These are phyloP conservation scores for Pseudolaguvia tuberculata DNA, from an alignment of 2,113 vertebrate species.

Conservation along the genomic window DNA sequence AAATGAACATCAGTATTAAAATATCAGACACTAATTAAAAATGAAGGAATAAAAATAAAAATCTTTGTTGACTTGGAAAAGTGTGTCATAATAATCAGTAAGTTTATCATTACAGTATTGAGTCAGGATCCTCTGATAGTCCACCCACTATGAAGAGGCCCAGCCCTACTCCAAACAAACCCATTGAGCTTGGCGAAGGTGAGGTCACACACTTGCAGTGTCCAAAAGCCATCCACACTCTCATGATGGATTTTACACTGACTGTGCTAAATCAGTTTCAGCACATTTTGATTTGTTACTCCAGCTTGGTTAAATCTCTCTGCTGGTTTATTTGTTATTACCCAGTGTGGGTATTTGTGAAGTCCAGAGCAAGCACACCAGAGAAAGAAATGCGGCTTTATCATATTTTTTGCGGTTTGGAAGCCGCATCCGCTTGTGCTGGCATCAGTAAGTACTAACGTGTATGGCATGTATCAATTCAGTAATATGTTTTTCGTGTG, in stretches of 20 bases:
- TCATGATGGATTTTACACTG: background rate
- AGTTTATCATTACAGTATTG: slow-evolving; percentile 68
- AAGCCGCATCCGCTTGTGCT: background rate
- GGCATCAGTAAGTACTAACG: background rate
- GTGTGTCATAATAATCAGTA: background rate
- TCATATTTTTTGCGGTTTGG: background rate
- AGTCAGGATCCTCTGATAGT: slow-evolving; percentile 84
- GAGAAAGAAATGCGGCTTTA: background rate
- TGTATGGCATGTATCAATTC: background rate
- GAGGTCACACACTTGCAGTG: slow-evolving; percentile 24
- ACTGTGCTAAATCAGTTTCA: background rate
- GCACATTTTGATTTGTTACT: background rate
- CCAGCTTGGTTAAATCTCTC: background rate
- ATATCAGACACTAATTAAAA: too few species aligned
- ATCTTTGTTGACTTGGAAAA: background rate
- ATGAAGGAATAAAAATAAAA: too few species aligned
- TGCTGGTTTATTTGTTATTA: background rate
- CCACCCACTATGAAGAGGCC: slow-evolving; percentile 88
- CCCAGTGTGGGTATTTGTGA: background rate
- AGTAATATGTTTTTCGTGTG: background rate
- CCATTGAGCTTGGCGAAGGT: slow-evolving; percentile 84
- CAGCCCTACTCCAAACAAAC: slow-evolving; percentile 82
- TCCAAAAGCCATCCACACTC: background rate
- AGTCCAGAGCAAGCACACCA: background rate
- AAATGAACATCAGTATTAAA: background rate